A percentile compares a stretch with the other conserved stretches of the same genome.
Evolutionary conservation across 2,797 vertebrate genomes (phyloP).

Genomic region (Rallus crepitans): DNA sequence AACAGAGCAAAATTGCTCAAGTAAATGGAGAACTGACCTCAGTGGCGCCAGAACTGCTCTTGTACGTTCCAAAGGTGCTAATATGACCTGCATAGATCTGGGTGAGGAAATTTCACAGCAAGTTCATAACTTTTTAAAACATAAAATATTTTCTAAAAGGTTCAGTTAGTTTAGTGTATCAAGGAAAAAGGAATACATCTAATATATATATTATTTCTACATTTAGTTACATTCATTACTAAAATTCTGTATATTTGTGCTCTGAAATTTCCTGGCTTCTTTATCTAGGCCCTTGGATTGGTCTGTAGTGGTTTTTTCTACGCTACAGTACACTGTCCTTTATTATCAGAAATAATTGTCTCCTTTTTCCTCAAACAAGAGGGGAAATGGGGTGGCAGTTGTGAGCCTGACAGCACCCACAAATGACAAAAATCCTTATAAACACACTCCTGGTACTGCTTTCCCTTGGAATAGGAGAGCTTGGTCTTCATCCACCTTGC

Average conservation of each 20-base stretch:
- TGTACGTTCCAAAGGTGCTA: neutral
- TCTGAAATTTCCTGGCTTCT: neutral
- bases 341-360: neutral
- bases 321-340: neutral
- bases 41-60: neutral
- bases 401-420: neutral
- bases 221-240: neutral
- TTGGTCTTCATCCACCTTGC: neutral
- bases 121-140: neutral
- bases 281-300: neutral
- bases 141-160: neutral
- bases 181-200: neutral
- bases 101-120: neutral
- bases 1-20: neutral
- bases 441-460: neutral
- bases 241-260: neutral
- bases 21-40: neutral
- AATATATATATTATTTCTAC: neutral
- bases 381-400: neutral
- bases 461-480: neutral
- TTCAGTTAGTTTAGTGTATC: neutral
- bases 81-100: neutral
- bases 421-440: neutral
- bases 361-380: neutral
- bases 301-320: neutral